Conservation (phyloP, 2,888 invertebrate species). For the Rotaria macrura region DNA sequence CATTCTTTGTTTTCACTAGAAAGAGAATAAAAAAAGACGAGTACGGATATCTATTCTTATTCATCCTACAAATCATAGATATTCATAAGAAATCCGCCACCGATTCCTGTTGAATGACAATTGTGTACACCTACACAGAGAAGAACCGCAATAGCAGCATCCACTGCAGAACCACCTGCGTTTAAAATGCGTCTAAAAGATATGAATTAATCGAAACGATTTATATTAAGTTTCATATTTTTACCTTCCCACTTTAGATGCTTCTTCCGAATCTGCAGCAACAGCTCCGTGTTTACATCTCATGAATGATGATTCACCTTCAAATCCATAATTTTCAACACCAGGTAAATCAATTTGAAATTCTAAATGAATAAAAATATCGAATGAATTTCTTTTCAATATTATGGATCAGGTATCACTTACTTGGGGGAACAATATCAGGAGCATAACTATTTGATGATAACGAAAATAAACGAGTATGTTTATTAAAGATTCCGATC, state of each 20-base stretch:
- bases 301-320: slow-evolving; percentile 17
- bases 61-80: slow-evolving; percentile 19
- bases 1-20: not conserved
- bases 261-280: not conserved
- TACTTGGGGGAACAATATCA: not conserved
- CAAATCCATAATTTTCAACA: slow-evolving; percentile 19
- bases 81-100: slow-evolving; percentile 31
- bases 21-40: not conserved
- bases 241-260: slow-evolving; percentile 14
- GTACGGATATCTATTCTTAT: not conserved
- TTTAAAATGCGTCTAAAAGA: slow-evolving; percentile 24
- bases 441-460: not conserved
- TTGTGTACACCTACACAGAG: slow-evolving; percentile 31
- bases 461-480: not conserved
- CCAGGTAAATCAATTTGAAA: slow-evolving; percentile 21
- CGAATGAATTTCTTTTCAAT: too few relatives aligned
- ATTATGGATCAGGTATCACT: not conserved
- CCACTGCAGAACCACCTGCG: slow-evolving; percentile 27
- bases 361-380: not conserved
- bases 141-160: slow-evolving; percentile 32
- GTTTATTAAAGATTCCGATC: not conserved
- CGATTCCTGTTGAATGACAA: slow-evolving; percentile 29
- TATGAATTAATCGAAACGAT: not conserved
- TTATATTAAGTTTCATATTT: not conserved
- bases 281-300: slow-evolving; percentile 11